Percentiles rank a stretch among this genome's conserved stretches.
phyloP scores from a whole-genome alignment of 1,140 invertebrate genomes.

The Cherax destructor region DNA sequence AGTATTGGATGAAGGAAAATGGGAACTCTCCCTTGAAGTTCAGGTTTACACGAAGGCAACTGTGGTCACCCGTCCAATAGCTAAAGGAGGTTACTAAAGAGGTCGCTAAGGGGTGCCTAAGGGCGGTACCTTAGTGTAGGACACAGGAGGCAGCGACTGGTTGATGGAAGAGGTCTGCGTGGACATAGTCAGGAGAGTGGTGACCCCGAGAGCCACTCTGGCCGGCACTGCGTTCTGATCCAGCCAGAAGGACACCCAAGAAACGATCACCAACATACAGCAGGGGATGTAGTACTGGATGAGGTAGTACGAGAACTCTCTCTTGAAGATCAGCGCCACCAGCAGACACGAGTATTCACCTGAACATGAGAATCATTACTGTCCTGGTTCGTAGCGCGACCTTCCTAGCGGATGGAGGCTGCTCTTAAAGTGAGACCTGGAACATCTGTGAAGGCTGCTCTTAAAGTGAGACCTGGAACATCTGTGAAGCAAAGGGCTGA shows the following conservation, averaged over 20 bases:
- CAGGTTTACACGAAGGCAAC: constrained; percentile 95
- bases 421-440: background rate
- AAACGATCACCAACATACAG: constrained; percentile 79
- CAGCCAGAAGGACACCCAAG: constrained; percentile 80
- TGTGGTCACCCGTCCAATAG: constrained; percentile 79
- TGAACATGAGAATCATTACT: constrained; percentile 71
- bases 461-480: constrained; percentile 2
- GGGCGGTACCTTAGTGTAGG: constrained; percentile 76
- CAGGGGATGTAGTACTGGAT: constrained; percentile 78
- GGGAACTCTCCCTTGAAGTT: constrained; percentile 97
- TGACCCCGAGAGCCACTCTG: constrained; percentile 78
- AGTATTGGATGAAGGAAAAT: constrained; percentile 98
- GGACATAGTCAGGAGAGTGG: constrained; percentile 79
- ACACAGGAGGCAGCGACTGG: constrained; percentile 76
- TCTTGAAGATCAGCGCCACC: constrained; percentile 77
- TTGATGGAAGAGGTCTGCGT: constrained; percentile 78
- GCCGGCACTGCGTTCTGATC: constrained; percentile 78
- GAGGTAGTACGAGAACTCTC: constrained; percentile 79
- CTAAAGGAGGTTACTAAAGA: constrained; percentile 79
- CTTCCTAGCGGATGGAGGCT: background rate
- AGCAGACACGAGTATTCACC: constrained; percentile 79
- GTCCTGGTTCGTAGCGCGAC: background rate
- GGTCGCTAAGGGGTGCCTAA: constrained; percentile 75
- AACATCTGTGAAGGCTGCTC: background rate
- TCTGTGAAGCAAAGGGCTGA: background rate